Conservation (phyloP, 2,113 vertebrate genomes). For the Uria lomvia region DNA sequence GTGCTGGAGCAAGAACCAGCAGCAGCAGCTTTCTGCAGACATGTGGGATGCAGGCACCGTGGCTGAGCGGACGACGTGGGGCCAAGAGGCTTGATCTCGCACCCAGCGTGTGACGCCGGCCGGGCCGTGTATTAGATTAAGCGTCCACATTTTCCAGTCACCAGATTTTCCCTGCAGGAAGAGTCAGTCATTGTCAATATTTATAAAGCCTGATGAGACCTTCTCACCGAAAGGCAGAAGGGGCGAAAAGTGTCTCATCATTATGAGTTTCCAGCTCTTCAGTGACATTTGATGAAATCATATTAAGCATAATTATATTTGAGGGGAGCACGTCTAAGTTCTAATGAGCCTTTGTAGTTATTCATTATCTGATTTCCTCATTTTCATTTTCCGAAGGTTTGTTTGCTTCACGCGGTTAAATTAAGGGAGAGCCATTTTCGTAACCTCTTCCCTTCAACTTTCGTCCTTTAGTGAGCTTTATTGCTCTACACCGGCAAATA, state of each 20-base stretch:
- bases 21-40: not conserved
- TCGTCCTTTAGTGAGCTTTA: not conserved
- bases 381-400: constrained; percentile 35
- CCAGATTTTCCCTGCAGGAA: constrained; percentile 34
- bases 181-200: constrained; percentile 35
- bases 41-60: not conserved
- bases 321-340: not conserved
- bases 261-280: constrained; percentile 18
- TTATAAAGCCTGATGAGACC: not conserved
- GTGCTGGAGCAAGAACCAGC: not conserved
- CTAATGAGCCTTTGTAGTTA: constrained; percentile 34
- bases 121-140: not conserved
- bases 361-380: constrained; percentile 22
- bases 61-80: fast-evolving
- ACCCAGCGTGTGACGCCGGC: fast-evolving
- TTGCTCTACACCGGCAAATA: not conserved
- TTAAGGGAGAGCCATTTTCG: not conserved
- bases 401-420: not conserved
- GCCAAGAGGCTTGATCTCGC: fast-evolving
- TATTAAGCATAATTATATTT: constrained; percentile 33
- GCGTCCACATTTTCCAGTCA: not conserved
- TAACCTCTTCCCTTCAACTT: not conserved
- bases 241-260: not conserved
- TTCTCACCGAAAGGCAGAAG: not conserved
- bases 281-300: constrained; percentile 55